These are phyloP conservation scores for Ctenicera cuprea DNA, from an alignment of 2,888 invertebrate genomes.

Conservation along the genomic window DNA sequence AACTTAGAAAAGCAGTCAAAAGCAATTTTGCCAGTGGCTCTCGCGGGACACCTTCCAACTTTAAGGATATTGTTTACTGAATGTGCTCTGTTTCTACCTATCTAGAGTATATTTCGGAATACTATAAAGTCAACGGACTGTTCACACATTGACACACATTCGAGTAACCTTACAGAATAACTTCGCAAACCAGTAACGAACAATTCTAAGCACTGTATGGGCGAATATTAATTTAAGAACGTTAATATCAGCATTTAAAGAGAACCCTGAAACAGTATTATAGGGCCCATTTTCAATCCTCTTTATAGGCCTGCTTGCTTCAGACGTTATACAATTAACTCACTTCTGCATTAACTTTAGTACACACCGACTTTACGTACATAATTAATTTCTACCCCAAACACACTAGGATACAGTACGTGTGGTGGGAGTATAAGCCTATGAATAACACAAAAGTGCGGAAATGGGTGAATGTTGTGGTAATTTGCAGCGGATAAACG, in stretches of 20 bases:
- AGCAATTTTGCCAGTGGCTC: conserved; percentile 53
- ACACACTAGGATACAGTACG: conserved; percentile 22
- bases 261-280: background rate
- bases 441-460: conserved; percentile 31
- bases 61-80: conserved; percentile 53
- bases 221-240: conserved; percentile 14
- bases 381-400: conserved; percentile 43
- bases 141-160: conserved; percentile 22
- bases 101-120: conserved; percentile 33
- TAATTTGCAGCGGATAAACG: background rate
- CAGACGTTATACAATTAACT: conserved; percentile 41
- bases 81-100: conserved; percentile 20
- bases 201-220: background rate
- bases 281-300: conserved; percentile 29
- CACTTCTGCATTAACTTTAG: conserved; percentile 38
- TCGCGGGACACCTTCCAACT: conserved; percentile 52
- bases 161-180: background rate
- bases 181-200: background rate
- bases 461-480: conserved; percentile 1
- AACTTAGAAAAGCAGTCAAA: conserved; percentile 50
- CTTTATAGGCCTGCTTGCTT: conserved; percentile 39
- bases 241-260: background rate
- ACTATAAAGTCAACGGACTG: conserved; percentile 24
- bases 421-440: conserved; percentile 30
- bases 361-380: conserved; percentile 38